phyloP scores from a whole-genome alignment of 2,113 vertebrate species.

The Danionella cerebrum region DNA sequence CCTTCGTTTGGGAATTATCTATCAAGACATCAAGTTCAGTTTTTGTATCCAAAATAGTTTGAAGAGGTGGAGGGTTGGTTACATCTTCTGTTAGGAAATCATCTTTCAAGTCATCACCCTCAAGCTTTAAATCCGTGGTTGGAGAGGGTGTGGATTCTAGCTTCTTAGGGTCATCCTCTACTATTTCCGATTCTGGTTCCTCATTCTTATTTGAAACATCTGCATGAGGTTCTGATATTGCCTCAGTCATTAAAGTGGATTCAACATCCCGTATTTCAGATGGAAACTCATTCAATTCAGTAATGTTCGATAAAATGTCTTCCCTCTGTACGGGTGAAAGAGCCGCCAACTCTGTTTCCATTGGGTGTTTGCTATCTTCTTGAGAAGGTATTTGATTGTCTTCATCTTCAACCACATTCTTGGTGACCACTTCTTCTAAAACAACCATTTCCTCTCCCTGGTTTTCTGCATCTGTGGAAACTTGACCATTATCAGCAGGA shows the following conservation, averaged over 20 bases:
- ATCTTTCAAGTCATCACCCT: too few relatives aligned
- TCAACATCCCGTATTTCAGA: neutral
- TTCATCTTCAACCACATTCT: neutral
- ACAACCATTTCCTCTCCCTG: neutral
- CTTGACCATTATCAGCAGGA: neutral
- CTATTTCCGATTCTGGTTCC: too few relatives aligned
- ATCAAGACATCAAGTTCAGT: too few relatives aligned
- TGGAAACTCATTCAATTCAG: neutral
- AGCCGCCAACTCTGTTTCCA: neutral
- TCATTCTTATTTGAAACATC: neutral
- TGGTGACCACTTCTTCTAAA: neutral
- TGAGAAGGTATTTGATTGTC: slow-evolving; percentile 8
- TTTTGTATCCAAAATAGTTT: too few relatives aligned
- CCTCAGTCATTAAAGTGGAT: neutral
- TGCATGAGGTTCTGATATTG: neutral
- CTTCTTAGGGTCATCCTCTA: too few relatives aligned
- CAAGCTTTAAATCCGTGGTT: too few relatives aligned
- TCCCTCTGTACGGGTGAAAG: neutral
- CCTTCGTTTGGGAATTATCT: too few relatives aligned
- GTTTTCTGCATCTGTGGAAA: neutral
- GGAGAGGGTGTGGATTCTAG: too few relatives aligned
- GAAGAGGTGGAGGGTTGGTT: too few relatives aligned
- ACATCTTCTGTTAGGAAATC: too few relatives aligned
- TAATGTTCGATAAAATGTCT: neutral
- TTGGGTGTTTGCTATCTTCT: neutral